Evolutionary conservation across 2,888 invertebrate species (phyloP), one percentile per base, ranked within the genome.

Genomic region (Andrena hattorfiana): DNA sequence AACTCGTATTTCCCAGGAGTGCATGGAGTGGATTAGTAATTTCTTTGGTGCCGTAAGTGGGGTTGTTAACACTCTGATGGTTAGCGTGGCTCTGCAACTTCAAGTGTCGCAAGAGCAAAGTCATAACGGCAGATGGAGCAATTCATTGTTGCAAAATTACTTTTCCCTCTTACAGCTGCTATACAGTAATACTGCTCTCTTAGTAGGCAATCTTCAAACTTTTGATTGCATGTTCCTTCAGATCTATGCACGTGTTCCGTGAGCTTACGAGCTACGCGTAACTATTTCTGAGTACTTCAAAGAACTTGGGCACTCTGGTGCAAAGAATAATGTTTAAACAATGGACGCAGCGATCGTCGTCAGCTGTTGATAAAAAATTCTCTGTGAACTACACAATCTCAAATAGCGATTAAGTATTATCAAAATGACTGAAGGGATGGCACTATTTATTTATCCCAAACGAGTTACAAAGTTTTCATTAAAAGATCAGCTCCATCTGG

Each of bases 81-180:
- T 49, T 32, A 32, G 35, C 32, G 23, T 13, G 30, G 13, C 13
- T 68, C 13, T 54, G 16, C 42, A 42, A 42, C 68, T 67, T 51
- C 30, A 10, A 67, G 32, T 23, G 32, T 35, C 10, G 5, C 32
- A 56, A 56, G 28, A 54, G 49, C 16, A 13, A 30, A 56, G 68
- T 35, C 54, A 32, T 49, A 49, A 68, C 23, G 54, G 54, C 68
- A 35, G 32, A 59, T 42, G 69, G 42, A 69, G 59, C 69, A 5
- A 69, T 42, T 59, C 59, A 48, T 48, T 60, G 28, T 49, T 62
- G 13, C 16, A 62, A 49, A 49, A 71, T 60, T 60, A 62, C 59
- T 48, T 60, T 60, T 0, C 42, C 30, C 60, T 13, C 42, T 71
- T n/a, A 20, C 20, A 13, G 30, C 28, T 30, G 30, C 30, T 62